Evolutionary conservation across 2,888 invertebrate species (phyloP), one percentile per base, ranked within the genome.

Genomic region (Parapristionchus giblindavisi): DNA sequence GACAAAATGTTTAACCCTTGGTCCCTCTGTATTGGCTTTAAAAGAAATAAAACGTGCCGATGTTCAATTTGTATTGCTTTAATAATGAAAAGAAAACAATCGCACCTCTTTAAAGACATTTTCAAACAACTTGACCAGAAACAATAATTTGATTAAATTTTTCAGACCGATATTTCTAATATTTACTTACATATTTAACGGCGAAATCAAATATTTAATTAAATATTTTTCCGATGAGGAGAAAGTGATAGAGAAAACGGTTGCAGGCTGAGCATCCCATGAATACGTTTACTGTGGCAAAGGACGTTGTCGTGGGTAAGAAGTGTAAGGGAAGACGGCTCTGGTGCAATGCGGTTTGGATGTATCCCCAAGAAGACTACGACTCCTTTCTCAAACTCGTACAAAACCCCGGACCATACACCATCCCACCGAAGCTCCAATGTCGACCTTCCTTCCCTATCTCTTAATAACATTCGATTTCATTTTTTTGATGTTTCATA

Each of bases 271-370:
- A n/a, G 73, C 66, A 76, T 76, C 73, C 76, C 65, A 56, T 65
- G 76, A 76, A 73, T 65, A 76, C 76, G 51, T 76, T 76, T 66
- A 73, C 76, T 52, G 4, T 76, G 73, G 66, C 66, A 32, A 36
- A 56, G 52, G 73, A 66, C 48, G 76, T 65, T 40, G 63, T 17
- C 65, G 40, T 65, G 56, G 73, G 76, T 34, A 73, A 76, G 58
- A 4, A 66, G 72, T 76, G 72, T 66, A 60, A 65, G 65, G 73
- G 63, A 63, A 73, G 73, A 43, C 54, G 65, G 54, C 66, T 76
- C 43, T 75, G 52, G 51, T 75, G 75, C 75, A 66, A 66, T 66
- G 21, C 21, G 36, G 24, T 40, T 21, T 4, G 43, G 52, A 40
- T 68, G 36, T 75, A 68, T 40, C 48, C 34, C 34, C 24, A 11